phyloP scores from a whole-genome alignment of 1,140 invertebrate species.

The Forficula auricularia region DNA sequence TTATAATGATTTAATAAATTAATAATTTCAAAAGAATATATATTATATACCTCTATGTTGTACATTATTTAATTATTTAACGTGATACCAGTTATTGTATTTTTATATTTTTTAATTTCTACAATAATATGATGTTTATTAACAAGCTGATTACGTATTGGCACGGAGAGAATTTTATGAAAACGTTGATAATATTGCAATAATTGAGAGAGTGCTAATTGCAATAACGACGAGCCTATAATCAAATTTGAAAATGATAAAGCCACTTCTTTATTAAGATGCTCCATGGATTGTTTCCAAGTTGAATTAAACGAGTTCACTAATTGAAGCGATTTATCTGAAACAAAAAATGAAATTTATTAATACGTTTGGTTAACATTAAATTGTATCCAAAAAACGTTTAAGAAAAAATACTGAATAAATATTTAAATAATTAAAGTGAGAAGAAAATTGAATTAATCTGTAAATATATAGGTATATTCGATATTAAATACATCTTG shows the following conservation, averaged over 20 bases:
- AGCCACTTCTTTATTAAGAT: conserved; percentile 86
- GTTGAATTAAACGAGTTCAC: conserved; percentile 76
- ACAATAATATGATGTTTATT: conserved; percentile 99
- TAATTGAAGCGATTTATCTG: conserved; percentile 56
- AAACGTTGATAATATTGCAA: conserved; percentile 97
- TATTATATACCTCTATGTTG: too few relatives aligned
- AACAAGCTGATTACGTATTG: conserved; percentile 74
- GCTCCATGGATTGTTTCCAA: conserved; percentile 90
- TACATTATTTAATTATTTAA: conserved; percentile 17
- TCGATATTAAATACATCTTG: too few relatives aligned
- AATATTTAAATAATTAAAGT: conserved; percentile 8
- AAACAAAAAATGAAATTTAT: conserved; percentile 6
- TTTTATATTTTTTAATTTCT: conserved; percentile 98
- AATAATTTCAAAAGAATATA: too few relatives aligned
- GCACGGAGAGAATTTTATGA: conserved; percentile 83
- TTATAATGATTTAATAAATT: too few relatives aligned
- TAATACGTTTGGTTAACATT: conserved; percentile 6
- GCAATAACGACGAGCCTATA: conserved; percentile 80
- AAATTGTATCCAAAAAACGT: neutral
- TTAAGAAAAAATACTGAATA: neutral
- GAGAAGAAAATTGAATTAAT: neutral
- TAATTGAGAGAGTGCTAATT: conserved; percentile 84
- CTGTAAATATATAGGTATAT: too few relatives aligned
- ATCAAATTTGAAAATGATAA: conserved; percentile 91
- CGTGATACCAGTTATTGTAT: conserved; percentile 28